These are phyloP conservation scores for Cotesia typhae DNA, from an alignment of 1,140 invertebrate species.

Conservation along the genomic window DNA sequence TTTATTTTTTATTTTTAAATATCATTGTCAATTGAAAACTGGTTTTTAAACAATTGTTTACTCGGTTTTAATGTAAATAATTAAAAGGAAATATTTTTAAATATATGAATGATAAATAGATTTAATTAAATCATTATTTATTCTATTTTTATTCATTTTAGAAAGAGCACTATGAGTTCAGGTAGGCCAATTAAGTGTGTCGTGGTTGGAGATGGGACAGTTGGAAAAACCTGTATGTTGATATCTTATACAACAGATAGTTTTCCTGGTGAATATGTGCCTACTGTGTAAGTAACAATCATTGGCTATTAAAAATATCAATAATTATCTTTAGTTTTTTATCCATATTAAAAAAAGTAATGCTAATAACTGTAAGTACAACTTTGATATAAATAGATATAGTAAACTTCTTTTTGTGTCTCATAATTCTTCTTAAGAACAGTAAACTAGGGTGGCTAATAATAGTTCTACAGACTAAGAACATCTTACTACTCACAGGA, in stretches of 20 bases:
- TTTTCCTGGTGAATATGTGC: conserved; percentile 98
- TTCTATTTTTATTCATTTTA: conserved; percentile 21
- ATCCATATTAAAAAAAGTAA: conserved; percentile 3
- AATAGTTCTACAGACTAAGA: conserved; percentile 55
- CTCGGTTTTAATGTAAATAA: too few species aligned
- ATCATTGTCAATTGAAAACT: too few species aligned
- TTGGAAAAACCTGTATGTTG: conserved; percentile 99
- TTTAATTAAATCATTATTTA: conserved; percentile 3
- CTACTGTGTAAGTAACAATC: conserved; percentile 83
- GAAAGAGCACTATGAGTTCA: conserved; percentile 71
- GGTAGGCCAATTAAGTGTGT: conserved; percentile 97
- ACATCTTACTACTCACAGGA: conserved; percentile 52
- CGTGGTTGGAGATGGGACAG: conserved; percentile 90
- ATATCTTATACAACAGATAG: conserved; percentile 99
- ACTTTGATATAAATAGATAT: conserved; percentile 25
- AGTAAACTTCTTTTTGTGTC: conserved; percentile 30
- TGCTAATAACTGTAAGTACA: conserved; percentile 32
- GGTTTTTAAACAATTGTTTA: too few species aligned
- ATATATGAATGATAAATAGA: not conserved
- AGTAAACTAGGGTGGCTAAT: conserved; percentile 54
- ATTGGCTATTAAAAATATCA: conserved; percentile 7
- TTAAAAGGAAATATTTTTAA: not conserved
- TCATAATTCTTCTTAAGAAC: conserved; percentile 41
- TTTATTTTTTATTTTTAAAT: too few species aligned
- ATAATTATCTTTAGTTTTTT: conserved; percentile 12